These are phyloP conservation scores for Sebastes steindachneri DNA, from an alignment of 2,797 vertebrate genomes.

Conservation along the genomic window DNA sequence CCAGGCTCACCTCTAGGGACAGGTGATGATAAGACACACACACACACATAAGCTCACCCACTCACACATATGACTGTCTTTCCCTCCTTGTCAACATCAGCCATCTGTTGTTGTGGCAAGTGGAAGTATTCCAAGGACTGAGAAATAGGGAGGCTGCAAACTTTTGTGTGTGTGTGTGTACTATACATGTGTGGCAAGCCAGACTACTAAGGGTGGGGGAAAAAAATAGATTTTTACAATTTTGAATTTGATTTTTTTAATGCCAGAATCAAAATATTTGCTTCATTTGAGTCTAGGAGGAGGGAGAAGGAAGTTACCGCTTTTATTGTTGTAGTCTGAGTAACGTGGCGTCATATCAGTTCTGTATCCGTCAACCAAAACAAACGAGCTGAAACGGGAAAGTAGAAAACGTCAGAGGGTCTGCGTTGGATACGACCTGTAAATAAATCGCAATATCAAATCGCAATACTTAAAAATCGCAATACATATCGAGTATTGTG, in stretches of 20 bases:
- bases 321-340: too few relatives aligned
- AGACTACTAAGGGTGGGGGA: accelerated
- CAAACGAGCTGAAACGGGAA: too few relatives aligned
- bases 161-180: background rate
- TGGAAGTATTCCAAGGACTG: constrained; percentile 19
- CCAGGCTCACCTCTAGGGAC: constrained; percentile 72
- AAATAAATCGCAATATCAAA: too few relatives aligned
- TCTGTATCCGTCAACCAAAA: too few relatives aligned
- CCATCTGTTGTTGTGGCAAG: constrained; percentile 61
- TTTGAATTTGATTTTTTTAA: too few relatives aligned
- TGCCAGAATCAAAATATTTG: too few relatives aligned
- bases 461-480: too few relatives aligned
- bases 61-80: constrained; percentile 7
- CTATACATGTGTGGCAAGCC: background rate
- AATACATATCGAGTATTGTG: too few relatives aligned
- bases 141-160: constrained; percentile 1
- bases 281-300: accelerated
- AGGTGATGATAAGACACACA: constrained; percentile 61
- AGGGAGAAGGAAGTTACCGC: too few relatives aligned
- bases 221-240: too few relatives aligned
- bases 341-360: accelerated
- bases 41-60: background rate
- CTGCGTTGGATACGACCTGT: accelerated
- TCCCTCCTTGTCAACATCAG: constrained; percentile 49
- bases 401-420: accelerated